Evolutionary conservation across 2,888 invertebrate species (phyloP), one percentile per base, ranked within the genome.

Genomic region (Branchellion lobata): DNA sequence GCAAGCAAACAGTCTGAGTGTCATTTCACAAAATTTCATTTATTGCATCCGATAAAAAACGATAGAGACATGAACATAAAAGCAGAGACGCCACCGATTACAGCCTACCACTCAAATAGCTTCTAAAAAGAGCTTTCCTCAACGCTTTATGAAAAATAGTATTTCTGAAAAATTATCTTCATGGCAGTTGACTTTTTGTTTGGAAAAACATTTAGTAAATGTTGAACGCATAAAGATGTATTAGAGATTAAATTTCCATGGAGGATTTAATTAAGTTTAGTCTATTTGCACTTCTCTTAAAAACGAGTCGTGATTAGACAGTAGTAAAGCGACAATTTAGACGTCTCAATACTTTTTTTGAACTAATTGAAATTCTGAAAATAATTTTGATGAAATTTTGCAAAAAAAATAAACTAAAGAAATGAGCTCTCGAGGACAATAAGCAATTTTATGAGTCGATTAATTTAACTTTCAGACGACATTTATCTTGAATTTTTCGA

Each of bases 221-320:
- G 61, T 57, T 57, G 61, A 57, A 8, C 5, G n/a, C 21, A 57
- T 24, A 57, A 57, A 57, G 24, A n/a, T 57, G 5, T 57, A 24
- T 57, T 57, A 57, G 5, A 3, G 61, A 57, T 18, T 57, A 24
- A 57, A 57, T 5, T 24, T 57, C 21, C 5, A 57, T 57, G n/a
- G 11, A 3, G 61, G 24, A 24, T 57, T 57, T 57, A 57, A 57
- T 24, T 24, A 24, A 14, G 61, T 57, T 57, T n/a, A n/a, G 3
- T 57, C 61, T 57, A n/a, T 57, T 57, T 57, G 61, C 61, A 57
- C 61, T 57, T 57, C 61, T 57, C 8, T 57, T 57, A 57, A 24
- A 57, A 57, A 57, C 3, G 61, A 57, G 5, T 57, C 61, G 61
- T 57, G 61, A 57, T 57, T 57, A 57, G 61, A 57, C 61, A 57